Evolutionary conservation across 2,888 invertebrate genomes (phyloP).

Genomic region (Marronus borbonicus): DNA sequence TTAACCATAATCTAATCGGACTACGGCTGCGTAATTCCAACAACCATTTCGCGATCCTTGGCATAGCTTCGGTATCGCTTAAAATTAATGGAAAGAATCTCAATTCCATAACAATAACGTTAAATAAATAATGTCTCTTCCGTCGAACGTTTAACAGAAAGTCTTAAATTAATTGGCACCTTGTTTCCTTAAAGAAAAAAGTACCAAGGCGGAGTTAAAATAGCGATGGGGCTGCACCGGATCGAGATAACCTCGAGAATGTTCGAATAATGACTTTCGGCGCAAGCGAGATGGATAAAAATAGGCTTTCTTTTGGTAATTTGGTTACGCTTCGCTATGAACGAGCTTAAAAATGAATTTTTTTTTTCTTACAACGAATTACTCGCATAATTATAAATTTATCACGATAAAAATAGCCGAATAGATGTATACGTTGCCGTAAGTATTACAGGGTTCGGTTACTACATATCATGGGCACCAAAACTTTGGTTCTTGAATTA

Average conservation of each 20-base stretch:
- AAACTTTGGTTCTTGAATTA: too few relatives aligned
- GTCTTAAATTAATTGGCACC: slow-evolving; percentile 10
- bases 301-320: slow-evolving; percentile 10
- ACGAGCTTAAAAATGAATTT: slow-evolving; percentile 13
- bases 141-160: slow-evolving; percentile 13
- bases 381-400: slow-evolving; percentile 29
- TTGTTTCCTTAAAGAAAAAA: slow-evolving; percentile 11
- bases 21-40: background rate
- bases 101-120: slow-evolving; percentile 4
- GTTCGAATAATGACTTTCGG: background rate
- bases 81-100: slow-evolving; percentile 2
- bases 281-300: slow-evolving; percentile 15
- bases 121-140: slow-evolving; percentile 25
- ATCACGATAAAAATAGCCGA: slow-evolving; percentile 17
- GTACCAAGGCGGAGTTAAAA: slow-evolving; percentile 4
- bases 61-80: slow-evolving; percentile 13
- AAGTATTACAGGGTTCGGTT: too few relatives aligned
- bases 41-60: background rate
- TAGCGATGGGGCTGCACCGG: background rate
- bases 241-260: background rate
- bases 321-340: slow-evolving; percentile 19
- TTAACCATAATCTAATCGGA: background rate
- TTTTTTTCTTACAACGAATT: slow-evolving; percentile 20
- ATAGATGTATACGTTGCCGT: background rate
- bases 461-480: too few relatives aligned